Conservation (phyloP, 2,888 invertebrate species). For the Sturmia bella region DNA sequence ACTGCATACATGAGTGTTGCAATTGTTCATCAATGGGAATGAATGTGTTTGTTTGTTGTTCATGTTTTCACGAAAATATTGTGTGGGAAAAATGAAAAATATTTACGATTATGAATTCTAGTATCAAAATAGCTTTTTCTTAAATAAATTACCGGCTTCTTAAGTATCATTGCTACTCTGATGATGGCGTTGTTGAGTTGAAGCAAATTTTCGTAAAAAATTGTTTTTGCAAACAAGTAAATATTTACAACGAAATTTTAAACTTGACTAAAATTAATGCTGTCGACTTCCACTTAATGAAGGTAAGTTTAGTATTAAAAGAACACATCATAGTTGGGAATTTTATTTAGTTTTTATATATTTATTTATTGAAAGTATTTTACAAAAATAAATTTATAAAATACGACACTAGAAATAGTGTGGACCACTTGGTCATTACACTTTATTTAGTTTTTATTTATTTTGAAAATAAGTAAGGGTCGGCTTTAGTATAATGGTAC, state of each 20-base stretch:
- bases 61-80: slow-evolving; percentile 24
- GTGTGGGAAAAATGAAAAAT: slow-evolving; percentile 37
- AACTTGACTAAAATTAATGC: slow-evolving; percentile 20
- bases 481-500: too few relatives aligned
- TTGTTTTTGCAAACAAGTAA: slow-evolving; percentile 9
- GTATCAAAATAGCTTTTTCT: neutral
- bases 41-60: too few relatives aligned
- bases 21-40: slow-evolving; percentile 24
- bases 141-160: slow-evolving; percentile 51
- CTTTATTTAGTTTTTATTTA: too few relatives aligned
- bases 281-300: neutral
- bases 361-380: too few relatives aligned
- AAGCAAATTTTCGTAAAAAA: neutral
- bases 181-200: neutral
- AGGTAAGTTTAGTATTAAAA: slow-evolving; percentile 17
- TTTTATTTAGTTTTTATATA: too few relatives aligned
- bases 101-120: neutral
- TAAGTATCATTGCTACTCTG: slow-evolving; percentile 1
- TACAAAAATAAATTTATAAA: too few relatives aligned
- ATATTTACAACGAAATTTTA: slow-evolving; percentile 30
- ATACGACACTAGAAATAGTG: too few relatives aligned
- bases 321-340: too few relatives aligned
- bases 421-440: too few relatives aligned
- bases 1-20: slow-evolving; percentile 6
- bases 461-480: too few relatives aligned